These are phyloP conservation scores for Anthopleura sola DNA, from an alignment of 64 coral and sea anemone species.

Conservation along the genomic window DNA sequence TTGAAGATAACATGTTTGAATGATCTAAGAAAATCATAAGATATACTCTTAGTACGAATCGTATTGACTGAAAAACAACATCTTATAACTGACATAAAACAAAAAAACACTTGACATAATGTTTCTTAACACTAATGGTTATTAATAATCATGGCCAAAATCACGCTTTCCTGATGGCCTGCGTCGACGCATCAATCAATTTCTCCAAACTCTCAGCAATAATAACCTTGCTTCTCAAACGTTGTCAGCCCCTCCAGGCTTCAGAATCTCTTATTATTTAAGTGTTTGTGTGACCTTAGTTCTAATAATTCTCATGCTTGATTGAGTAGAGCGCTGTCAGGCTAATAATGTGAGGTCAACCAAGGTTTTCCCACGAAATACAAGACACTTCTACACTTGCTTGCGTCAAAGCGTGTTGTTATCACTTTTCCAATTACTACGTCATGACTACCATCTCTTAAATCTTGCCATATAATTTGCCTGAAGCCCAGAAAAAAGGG, in stretches of 20 bases:
- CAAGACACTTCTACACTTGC: conserved; percentile 1
- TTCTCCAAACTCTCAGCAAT: not conserved
- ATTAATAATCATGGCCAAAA: not conserved
- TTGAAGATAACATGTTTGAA: not conserved
- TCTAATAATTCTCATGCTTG: not conserved
- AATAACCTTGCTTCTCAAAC: not conserved
- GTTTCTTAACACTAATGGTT: not conserved
- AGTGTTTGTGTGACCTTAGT: not conserved
- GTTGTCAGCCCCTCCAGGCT: not conserved
- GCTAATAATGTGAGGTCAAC: not conserved
- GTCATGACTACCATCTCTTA: not conserved
- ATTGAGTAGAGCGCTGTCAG: not conserved
- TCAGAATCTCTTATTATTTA: not conserved
- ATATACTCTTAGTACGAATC: not conserved
- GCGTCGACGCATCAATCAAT: not conserved
- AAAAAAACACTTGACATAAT: not conserved
- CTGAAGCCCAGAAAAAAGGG: not conserved
- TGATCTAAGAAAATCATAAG: not conserved
- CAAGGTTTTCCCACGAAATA: not conserved
- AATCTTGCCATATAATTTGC: not conserved
- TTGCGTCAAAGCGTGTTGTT: not conserved
- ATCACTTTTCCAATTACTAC: not conserved
- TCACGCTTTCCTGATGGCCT: not conserved
- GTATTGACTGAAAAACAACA: not conserved
- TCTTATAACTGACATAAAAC: not conserved